Evolutionary conservation across 2,113 vertebrate species (phyloP).

Genomic region (Toxotes chatareus): DNA sequence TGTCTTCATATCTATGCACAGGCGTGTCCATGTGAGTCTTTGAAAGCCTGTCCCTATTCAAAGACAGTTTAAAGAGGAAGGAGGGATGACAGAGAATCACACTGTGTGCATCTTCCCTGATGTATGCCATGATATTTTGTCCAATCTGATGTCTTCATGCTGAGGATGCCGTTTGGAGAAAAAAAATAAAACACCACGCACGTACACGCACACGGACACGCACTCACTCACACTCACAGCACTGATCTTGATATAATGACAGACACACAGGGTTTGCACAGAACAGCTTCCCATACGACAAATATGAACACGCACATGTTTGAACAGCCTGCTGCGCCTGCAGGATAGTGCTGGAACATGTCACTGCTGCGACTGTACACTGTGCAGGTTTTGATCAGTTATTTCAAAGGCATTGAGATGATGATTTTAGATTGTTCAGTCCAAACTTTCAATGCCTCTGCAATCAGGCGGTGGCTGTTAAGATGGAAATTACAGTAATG

Average conservation of each 20-base stretch:
- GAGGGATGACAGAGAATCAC: slow-evolving; percentile 47
- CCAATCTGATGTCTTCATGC: slow-evolving; percentile 56
- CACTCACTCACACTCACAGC: slow-evolving; percentile 9
- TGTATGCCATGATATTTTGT: slow-evolving; percentile 41
- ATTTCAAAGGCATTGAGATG: slow-evolving; percentile 14
- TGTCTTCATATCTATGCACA: slow-evolving; percentile 49
- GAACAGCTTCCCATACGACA: slow-evolving; percentile 26
- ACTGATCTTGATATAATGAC: slow-evolving; percentile 31
- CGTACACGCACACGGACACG: slow-evolving; percentile 12
- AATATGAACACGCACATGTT: slow-evolving; percentile 36
- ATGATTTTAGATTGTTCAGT: slow-evolving; percentile 58
- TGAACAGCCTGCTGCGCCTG: slow-evolving; percentile 21
- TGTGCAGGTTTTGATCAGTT: background rate
- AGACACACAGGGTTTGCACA: slow-evolving; percentile 28
- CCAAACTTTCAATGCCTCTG: slow-evolving; percentile 36
- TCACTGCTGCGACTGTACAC: slow-evolving; percentile 22
- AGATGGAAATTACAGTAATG: slow-evolving; percentile 15
- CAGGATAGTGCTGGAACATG: slow-evolving; percentile 21
- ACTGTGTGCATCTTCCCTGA: slow-evolving; percentile 57
- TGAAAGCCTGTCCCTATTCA: slow-evolving; percentile 74
- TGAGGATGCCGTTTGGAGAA: slow-evolving; percentile 40
- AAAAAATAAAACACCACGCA: slow-evolving; percentile 17
- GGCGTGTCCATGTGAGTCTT: slow-evolving; percentile 69
- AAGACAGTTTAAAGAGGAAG: slow-evolving; percentile 42
- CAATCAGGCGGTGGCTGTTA: slow-evolving; percentile 14